Evolutionary conservation across 1,140 invertebrate species (phyloP).

Genomic region (Ips nitidus): DNA sequence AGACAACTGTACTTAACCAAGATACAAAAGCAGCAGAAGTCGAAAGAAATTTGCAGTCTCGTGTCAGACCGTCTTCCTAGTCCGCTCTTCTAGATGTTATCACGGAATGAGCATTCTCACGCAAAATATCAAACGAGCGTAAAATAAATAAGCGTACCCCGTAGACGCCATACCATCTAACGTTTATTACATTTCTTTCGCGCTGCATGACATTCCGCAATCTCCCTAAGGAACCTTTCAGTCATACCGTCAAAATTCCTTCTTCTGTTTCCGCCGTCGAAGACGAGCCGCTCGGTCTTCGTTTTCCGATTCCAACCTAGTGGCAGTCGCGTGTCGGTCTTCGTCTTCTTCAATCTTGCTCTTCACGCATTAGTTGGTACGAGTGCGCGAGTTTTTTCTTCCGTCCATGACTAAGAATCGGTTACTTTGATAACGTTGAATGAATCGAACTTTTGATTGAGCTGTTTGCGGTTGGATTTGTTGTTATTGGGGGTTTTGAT

Average conservation of each 20-base stretch:
- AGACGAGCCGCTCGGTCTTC: conserved; percentile 19
- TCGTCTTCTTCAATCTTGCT: conserved; percentile 21
- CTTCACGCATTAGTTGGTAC: conserved; percentile 14
- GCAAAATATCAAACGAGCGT: no score
- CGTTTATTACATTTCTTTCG: not conserved
- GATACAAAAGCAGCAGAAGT: no score
- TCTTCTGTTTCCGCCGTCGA: not conserved
- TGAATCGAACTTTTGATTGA: not conserved
- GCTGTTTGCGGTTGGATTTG: not conserved
- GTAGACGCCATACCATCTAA: not conserved
- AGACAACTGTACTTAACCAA: no score
- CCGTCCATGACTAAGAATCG: not conserved
- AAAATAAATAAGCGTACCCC: not conserved
- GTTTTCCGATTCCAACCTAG: conserved; percentile 4
- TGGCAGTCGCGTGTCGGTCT: conserved; percentile 27
- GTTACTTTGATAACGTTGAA: no score
- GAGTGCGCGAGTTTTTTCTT: not conserved
- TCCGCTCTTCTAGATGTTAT: no score
- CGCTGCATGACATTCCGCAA: not conserved
- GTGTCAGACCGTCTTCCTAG: no score
- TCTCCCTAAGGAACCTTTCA: conserved; percentile 2
- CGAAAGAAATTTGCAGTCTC: no score
- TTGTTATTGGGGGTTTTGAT: conserved; percentile 3
- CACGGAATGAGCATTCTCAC: no score
- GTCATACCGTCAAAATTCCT: conserved; percentile 5